Evolutionary conservation across 2,113 vertebrate species (phyloP).

Genomic region (Daphoenositta chrysoptera): DNA sequence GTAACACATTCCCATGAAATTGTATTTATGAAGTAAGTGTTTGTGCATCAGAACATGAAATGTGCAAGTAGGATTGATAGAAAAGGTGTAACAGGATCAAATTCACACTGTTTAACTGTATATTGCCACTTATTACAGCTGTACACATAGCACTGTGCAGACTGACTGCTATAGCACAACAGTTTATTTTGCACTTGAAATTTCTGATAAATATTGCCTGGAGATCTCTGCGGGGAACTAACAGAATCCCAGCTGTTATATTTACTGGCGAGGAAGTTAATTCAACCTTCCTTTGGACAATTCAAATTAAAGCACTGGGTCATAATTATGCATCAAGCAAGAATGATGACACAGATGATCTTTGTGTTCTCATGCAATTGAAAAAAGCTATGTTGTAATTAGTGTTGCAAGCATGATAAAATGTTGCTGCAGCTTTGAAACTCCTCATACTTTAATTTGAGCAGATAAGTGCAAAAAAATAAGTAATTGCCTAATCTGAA

Average conservation of each 20-base stretch:
- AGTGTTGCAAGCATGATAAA: not conserved
- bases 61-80: not conserved
- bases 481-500: slow-evolving; percentile 8
- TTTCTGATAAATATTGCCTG: slow-evolving; percentile 66
- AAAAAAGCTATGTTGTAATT: slow-evolving; percentile 14
- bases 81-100: not conserved
- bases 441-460: not conserved
- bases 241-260: slow-evolving; percentile 63
- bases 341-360: slow-evolving; percentile 41
- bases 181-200: slow-evolving; percentile 66
- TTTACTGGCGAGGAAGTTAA: slow-evolving; percentile 58
- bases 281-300: slow-evolving; percentile 42
- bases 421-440: slow-evolving; percentile 6
- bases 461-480: not conserved
- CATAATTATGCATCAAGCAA: slow-evolving; percentile 13
- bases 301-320: slow-evolving; percentile 46
- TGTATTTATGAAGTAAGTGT: not conserved
- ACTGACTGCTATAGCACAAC: not conserved
- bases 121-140: not conserved
- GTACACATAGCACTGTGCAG: not conserved
- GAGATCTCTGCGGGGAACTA: slow-evolving; percentile 63
- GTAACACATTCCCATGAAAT: not conserved
- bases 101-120: not conserved
- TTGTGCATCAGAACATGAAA: not conserved
- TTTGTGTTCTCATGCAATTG: not conserved